Evolutionary conservation across 2,113 vertebrate genomes (phyloP), one percentile per base, ranked within the genome.

Genomic region (Antechinus stuartii): DNA sequence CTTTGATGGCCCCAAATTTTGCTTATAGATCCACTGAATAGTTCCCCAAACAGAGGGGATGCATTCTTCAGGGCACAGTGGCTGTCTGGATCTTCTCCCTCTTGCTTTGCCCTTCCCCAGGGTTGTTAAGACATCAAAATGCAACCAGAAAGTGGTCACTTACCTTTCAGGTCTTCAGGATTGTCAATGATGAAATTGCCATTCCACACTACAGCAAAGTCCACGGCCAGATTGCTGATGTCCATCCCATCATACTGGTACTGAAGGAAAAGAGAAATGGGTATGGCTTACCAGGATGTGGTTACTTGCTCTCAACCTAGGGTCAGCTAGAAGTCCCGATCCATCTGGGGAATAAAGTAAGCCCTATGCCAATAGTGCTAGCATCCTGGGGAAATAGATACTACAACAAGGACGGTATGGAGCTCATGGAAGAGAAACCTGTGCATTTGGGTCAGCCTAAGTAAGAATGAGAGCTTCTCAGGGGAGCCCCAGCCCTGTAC

Each of bases 111-210:
- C 90, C 93, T 54, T 90, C 52, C 49, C 93, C 0, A 0, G 2
- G 42, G 96, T 6, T 47, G 0, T 0, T 0, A 30, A 91, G 61
- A 92, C 96, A 95, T 95, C 56, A 97, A 93, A 93, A 93, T 52
- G 54, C 57, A 10, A 91, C 91, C 93, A 0, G 49, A 94, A 0
- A 47, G 54, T 91, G 68, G 91, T 23, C 0, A 0, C 96, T 98
- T 98, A 99, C 99, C 99, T 99, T 99, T 99, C 97, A 99, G 99
- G 53, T 99, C 98, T 98, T 99, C 99, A 0, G 99, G 99, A 98
- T 99, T 99, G 98, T 99, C 99, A 14, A 99, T 99, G 94, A 99
- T 99, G 89, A 99, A 99, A 98, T 99, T 99, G 94, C 99, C 99
- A 0, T 99, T 99, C 99, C 99, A 99, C 57, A 99, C 99, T 97